A percentile compares a stretch with the other conserved stretches of the same genome.
Evolutionary conservation across 2,888 invertebrate species (phyloP).

Genomic region (Hyalella azteca): DNA sequence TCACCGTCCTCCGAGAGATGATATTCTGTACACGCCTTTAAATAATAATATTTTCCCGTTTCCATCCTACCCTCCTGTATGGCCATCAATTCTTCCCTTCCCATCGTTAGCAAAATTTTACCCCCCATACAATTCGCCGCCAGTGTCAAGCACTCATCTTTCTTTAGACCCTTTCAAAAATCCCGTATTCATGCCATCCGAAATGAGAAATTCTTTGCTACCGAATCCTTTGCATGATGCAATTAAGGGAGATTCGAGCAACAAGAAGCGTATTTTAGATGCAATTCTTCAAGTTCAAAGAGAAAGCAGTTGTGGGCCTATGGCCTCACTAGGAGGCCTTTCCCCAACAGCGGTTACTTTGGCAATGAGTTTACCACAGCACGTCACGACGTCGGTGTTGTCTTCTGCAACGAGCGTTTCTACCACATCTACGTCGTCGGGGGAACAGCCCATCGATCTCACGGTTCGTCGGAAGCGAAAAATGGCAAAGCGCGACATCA

Average conservation of each 20-base stretch:
- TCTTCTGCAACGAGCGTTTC: not conserved
- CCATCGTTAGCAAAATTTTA: constrained; percentile 51
- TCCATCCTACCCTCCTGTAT: constrained; percentile 51
- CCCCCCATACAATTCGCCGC: constrained; percentile 39
- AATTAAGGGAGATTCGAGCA: constrained; percentile 46
- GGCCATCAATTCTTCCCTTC: constrained; percentile 54
- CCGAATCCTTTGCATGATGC: constrained; percentile 36
- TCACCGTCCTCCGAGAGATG: constrained; percentile 42
- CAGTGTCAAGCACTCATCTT: constrained; percentile 14
- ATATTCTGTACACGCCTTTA: constrained; percentile 52
- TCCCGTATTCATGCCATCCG: constrained; percentile 40
- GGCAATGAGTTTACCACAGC: constrained; percentile 21
- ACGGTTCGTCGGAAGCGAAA: constrained; percentile 55
- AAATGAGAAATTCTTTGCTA: constrained; percentile 10
- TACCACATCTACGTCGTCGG: constrained; percentile 20
- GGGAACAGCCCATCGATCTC: constrained; percentile 55
- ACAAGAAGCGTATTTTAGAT: constrained; percentile 54
- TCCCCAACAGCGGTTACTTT: constrained; percentile 17
- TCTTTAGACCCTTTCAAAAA: constrained; percentile 42
- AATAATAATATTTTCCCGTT: constrained; percentile 58
- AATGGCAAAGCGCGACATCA: constrained; percentile 56
- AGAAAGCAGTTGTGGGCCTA: constrained; percentile 40
- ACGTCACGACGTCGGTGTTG: constrained; percentile 1
- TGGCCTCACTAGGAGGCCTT: not conserved
- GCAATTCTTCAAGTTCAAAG: constrained; percentile 54